Conservation (phyloP, 1,140 invertebrate species). For the Nasonia vitripennis region DNA sequence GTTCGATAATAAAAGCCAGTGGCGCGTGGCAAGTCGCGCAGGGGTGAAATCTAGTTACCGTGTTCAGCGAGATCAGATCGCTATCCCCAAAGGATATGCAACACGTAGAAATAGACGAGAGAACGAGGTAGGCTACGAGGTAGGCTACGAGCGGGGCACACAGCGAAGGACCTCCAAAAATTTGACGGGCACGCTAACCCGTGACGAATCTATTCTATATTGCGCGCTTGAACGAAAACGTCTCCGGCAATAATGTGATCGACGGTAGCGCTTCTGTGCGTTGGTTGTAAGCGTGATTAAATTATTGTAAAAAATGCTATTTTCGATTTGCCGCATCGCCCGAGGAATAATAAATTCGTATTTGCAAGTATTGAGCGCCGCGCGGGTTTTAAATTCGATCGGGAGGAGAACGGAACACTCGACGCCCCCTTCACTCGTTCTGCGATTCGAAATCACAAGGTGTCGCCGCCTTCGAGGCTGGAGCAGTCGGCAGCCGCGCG, state of each 20-base stretch:
- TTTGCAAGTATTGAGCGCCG: not conserved
- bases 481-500: not conserved
- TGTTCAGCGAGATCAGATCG: not conserved
- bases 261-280: too few species aligned
- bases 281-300: too few species aligned
- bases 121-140: not conserved
- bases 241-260: too few species aligned
- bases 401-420: constrained; percentile 9
- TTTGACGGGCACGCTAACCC: not conserved
- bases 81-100: not conserved
- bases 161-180: not conserved
- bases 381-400: constrained; percentile 11
- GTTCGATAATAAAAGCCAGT: too few species aligned
- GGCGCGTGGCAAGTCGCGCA: too few species aligned
- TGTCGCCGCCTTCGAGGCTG: not conserved
- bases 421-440: not conserved
- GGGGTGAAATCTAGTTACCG: not conserved
- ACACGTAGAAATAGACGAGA: not conserved
- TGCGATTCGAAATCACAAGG: constrained; percentile 9
- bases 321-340: too few species aligned
- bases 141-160: not conserved
- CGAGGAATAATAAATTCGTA: too few species aligned
- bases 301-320: too few species aligned
- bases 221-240: too few species aligned
- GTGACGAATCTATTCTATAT: not conserved